These are phyloP conservation scores for Epirrhoe tristata DNA, from an alignment of 2,888 invertebrate genomes.

Conservation along the genomic window DNA sequence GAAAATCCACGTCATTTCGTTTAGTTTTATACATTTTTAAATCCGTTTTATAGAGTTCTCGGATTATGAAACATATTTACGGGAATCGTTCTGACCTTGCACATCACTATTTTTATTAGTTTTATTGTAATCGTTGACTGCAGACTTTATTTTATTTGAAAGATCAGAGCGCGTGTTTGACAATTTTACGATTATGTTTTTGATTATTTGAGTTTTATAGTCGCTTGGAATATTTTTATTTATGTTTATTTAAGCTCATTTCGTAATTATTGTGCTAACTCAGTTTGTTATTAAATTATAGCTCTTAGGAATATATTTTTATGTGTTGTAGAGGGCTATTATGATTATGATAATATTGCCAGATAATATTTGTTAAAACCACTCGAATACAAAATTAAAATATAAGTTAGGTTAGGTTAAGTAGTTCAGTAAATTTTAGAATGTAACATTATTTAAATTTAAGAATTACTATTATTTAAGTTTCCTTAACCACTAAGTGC, in stretches of 20 bases:
- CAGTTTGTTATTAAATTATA: constrained; percentile 27
- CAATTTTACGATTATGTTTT: constrained; percentile 44
- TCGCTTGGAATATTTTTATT: constrained; percentile 34
- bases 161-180: constrained; percentile 42
- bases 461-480: too few relatives aligned
- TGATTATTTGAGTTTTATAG: constrained; percentile 38
- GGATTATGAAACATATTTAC: constrained; percentile 45
- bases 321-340: neutral
- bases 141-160: constrained; percentile 42
- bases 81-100: constrained; percentile 42
- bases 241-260: constrained; percentile 39
- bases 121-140: constrained; percentile 43
- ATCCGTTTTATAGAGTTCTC: constrained; percentile 48
- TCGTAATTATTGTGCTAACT: constrained; percentile 32
- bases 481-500: too few relatives aligned
- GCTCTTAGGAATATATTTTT: constrained; percentile 6
- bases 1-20: constrained; percentile 11
- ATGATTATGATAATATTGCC: neutral
- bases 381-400: too few relatives aligned
- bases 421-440: too few relatives aligned
- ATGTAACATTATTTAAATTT: too few relatives aligned
- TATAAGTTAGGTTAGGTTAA: too few relatives aligned
- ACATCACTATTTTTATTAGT: constrained; percentile 44
- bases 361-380: neutral
- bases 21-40: constrained; percentile 31